phyloP scores from a whole-genome alignment of 2,888 invertebrate genomes.

The Dryocosmus kuriphilus region DNA sequence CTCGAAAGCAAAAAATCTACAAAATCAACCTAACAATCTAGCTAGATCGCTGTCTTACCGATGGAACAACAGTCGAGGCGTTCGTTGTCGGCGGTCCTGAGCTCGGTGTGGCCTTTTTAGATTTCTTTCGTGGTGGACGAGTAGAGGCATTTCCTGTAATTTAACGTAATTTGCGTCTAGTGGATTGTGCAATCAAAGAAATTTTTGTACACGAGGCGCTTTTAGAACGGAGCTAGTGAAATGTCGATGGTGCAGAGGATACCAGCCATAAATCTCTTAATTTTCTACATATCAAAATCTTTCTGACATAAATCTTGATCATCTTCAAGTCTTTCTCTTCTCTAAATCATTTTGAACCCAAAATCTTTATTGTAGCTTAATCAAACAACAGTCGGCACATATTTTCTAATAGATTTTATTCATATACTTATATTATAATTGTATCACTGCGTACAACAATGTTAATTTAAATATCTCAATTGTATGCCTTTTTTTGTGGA shows the following conservation, averaged over 20 bases:
- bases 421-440: slow-evolving; percentile 78
- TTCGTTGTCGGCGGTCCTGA: slow-evolving; percentile 61
- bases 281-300: slow-evolving; percentile 16
- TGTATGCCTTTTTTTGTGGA: slow-evolving; percentile 72
- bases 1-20: background rate
- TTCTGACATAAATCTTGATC: background rate
- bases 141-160: slow-evolving; percentile 74
- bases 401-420: slow-evolving; percentile 78
- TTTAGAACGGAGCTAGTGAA: slow-evolving; percentile 64
- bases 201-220: slow-evolving; percentile 17
- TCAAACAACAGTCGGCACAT: slow-evolving; percentile 68
- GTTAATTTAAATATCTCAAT: slow-evolving; percentile 77
- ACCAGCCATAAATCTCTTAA: slow-evolving; percentile 66
- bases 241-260: slow-evolving; percentile 70
- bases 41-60: slow-evolving; percentile 65
- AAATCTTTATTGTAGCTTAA: background rate
- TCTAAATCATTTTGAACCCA: background rate
- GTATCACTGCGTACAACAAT: slow-evolving; percentile 78
- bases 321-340: background rate
- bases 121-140: slow-evolving; percentile 80
- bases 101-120: slow-evolving; percentile 78
- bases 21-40: slow-evolving; percentile 13
- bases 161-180: slow-evolving; percentile 59
- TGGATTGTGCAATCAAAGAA: slow-evolving; percentile 33
- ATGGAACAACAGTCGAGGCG: slow-evolving; percentile 63